Evolutionary conservation across 1,140 invertebrate genomes (phyloP).

Genomic region (Linepithema humile): DNA sequence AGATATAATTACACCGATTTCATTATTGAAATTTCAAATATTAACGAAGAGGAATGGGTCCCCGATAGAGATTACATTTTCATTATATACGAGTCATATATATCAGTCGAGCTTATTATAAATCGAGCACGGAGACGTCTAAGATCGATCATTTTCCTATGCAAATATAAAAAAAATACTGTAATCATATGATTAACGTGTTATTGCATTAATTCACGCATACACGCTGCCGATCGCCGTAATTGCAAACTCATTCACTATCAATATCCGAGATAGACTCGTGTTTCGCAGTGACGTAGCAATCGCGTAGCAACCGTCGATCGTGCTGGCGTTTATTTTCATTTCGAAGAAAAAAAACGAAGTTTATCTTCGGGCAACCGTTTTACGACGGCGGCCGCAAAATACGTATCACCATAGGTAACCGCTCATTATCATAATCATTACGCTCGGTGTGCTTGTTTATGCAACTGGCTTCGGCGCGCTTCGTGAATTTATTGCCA

Average conservation of each 20-base stretch:
- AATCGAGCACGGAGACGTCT: neutral
- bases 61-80: neutral
- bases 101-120: neutral
- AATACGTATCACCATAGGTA: slow-evolving; percentile 44
- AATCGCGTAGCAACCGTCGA: neutral
- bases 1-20: neutral
- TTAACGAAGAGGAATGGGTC: neutral
- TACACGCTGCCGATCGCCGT: too few relatives aligned
- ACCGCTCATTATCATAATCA: slow-evolving; percentile 53
- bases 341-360: slow-evolving; percentile 8
- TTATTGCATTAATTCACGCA: neutral
- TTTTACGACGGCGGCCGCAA: slow-evolving; percentile 20
- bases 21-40: neutral
- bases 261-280: neutral
- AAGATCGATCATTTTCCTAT: neutral
- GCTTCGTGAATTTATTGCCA: slow-evolving; percentile 31
- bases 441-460: slow-evolving; percentile 31
- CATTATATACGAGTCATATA: neutral
- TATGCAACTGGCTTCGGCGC: slow-evolving; percentile 21
- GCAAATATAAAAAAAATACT: neutral
- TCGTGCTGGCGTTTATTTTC: neutral
- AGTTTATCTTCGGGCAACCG: slow-evolving; percentile 11
- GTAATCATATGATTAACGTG: too few relatives aligned
- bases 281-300: neutral
- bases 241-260: neutral